Conservation (phyloP, 2,113 vertebrate genomes). For the Microtus oregoni region DNA sequence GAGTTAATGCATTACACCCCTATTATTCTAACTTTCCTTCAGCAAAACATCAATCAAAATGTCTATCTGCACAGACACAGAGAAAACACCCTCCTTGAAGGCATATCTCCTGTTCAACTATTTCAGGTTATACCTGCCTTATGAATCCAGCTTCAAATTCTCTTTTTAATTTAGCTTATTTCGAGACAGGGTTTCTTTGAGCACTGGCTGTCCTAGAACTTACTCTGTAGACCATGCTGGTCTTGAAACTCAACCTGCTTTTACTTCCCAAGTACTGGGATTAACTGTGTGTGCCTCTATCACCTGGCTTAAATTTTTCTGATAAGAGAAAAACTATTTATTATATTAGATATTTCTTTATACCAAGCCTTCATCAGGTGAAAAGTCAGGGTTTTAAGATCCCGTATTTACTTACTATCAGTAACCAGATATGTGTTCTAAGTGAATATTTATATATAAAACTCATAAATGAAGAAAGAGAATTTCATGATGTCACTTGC, state of each 20-base stretch:
- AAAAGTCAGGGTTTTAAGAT: neutral
- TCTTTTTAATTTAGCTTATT: neutral
- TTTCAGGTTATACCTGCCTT: neutral
- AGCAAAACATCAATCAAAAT: slow-evolving; percentile 18
- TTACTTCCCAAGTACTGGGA: neutral
- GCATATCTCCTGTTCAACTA: neutral
- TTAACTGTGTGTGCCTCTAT: neutral
- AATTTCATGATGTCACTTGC: slow-evolving; percentile 23
- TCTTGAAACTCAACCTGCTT: neutral
- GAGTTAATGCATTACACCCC: neutral
- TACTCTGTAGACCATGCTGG: neutral
- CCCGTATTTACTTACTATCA: neutral
- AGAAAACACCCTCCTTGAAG: neutral
- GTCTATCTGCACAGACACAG: neutral
- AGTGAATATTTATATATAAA: slow-evolving; percentile 35
- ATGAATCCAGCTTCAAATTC: slow-evolving; percentile 11
- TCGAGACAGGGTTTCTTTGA: neutral
- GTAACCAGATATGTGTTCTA: neutral
- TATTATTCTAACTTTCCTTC: neutral
- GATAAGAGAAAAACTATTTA: slow-evolving; percentile 18
- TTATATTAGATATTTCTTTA: slow-evolving; percentile 48
- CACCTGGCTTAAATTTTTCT: neutral
- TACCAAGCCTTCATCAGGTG: neutral
- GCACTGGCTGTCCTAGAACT: neutral
- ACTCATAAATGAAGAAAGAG: neutral